phyloP scores from a whole-genome alignment of 2,113 vertebrate species.

The Stercorarius parasiticus region DNA sequence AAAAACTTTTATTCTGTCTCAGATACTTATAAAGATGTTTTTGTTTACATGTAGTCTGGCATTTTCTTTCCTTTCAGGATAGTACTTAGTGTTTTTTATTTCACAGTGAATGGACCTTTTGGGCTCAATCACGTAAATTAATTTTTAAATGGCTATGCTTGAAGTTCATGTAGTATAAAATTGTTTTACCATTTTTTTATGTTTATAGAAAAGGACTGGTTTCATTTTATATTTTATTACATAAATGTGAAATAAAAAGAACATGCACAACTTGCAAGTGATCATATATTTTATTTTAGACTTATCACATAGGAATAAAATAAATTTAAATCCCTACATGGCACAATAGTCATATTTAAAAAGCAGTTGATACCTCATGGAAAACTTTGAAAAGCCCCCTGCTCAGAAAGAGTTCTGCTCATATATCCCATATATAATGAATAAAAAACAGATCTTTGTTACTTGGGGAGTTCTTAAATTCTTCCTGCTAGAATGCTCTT shows the following conservation, averaged over 20 bases:
- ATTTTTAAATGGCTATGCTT: conserved; percentile 29
- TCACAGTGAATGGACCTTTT: not conserved
- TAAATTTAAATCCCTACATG: conserved; percentile 4
- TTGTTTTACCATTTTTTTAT: not conserved
- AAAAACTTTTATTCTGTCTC: not conserved
- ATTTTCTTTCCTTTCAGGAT: not conserved
- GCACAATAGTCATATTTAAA: not conserved
- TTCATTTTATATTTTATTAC: not conserved
- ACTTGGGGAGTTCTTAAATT: conserved; percentile 12
- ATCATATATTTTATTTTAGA: conserved; percentile 20
- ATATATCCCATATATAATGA: not conserved
- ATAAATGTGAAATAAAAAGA: not conserved
- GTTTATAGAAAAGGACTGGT: not conserved
- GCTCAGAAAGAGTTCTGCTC: conserved; percentile 33
- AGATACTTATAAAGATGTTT: not conserved
- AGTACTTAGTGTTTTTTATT: not conserved
- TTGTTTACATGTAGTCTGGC: not conserved
- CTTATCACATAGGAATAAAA: conserved; percentile 31
- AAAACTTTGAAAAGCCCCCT: conserved; percentile 23
- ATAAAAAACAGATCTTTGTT: conserved; percentile 6
- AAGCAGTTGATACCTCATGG: not conserved
- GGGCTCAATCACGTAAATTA: conserved; percentile 46
- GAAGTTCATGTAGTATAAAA: not conserved
- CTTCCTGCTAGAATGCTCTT: not conserved
- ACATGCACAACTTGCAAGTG: not conserved